Base-by-base conservation (phyloP, 2,113 vertebrate genomes). In the Cyanoliseus patagonus region DNA sequence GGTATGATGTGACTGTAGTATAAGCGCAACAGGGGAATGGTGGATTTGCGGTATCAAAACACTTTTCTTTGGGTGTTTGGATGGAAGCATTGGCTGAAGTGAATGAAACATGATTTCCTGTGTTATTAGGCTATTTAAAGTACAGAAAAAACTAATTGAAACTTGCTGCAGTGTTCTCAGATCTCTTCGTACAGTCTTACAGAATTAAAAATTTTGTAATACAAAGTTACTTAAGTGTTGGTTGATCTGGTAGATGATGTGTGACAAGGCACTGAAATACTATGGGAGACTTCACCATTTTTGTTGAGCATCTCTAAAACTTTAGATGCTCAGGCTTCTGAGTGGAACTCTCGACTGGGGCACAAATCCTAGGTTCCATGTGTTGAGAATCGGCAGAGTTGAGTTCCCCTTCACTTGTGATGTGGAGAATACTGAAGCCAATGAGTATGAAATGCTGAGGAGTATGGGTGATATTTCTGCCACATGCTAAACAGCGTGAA, bases 381-480 rank as follows among this genome's bases (percentile, higher is more conserved):
- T 57, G n/a, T 44, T 92, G 49, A 22, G 28, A 64, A 44, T 41
- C 27, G 31, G 8, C 6, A 41, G 64, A 76, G 7, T 46, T 89
- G 31, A 2, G 0, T 70, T n/a, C 17, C 4, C 2, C 1, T 62
- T 91, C 17, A 20, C 63, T 75, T 55, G 35, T 2, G 3, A 27
- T 0, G 1, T 39, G 37, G 10, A 62, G 8, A 87, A n/a, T 51
- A 39, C 14, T 28, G 13, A 88, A 53, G 3, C 16, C 47, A 69
- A 20, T 42, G 8, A 42, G 17, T 67, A 44, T 2, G 11, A 83
- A 66, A 51, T 79, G 12, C 14, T 55, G 42, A 91, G 86, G 16
- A 8, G 3, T 85, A 31, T 31, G 24, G 20, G 33, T 68, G 30
- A 33, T 30, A 19, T 39, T 73, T 92, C 44, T 92, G 37, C n/a